Evolutionary conservation across 2,888 invertebrate genomes (phyloP).

Genomic region (Pterobdella sp.): DNA sequence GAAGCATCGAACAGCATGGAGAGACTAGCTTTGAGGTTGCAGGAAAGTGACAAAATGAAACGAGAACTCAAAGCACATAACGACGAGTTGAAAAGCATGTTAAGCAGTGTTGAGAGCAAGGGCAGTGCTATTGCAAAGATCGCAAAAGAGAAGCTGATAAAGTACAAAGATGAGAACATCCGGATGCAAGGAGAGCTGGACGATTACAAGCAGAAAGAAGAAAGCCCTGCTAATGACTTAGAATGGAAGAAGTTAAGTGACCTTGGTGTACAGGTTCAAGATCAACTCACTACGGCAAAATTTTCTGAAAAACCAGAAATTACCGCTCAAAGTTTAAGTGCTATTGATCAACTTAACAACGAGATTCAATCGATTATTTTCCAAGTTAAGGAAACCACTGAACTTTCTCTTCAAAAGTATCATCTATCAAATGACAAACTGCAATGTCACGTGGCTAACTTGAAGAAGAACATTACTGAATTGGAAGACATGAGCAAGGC

Average conservation of each 20-base stretch:
- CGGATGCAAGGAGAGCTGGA: conserved; percentile 31
- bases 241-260: conserved; percentile 21
- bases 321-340: not conserved
- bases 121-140: conserved; percentile 33
- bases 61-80: conserved; percentile 29
- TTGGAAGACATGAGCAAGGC: conserved; percentile 17
- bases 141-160: conserved; percentile 36
- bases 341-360: conserved; percentile 17
- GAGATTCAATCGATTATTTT: conserved; percentile 22
- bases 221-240: not conserved
- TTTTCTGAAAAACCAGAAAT: conserved; percentile 12
- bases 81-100: conserved; percentile 33
- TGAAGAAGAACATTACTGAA: conserved; percentile 21
- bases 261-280: conserved; percentile 18
- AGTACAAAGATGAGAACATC: conserved; percentile 33
- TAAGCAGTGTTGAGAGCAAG: conserved; percentile 33
- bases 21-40: conserved; percentile 17
- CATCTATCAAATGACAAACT: conserved; percentile 21
- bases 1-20: conserved; percentile 31
- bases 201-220: conserved; percentile 18
- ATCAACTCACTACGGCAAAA: conserved; percentile 14
- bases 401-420: conserved; percentile 4
- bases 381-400: conserved; percentile 17
- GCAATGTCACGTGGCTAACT: conserved; percentile 6
- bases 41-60: conserved; percentile 27